Base-by-base conservation (phyloP, 2,113 vertebrate species). In the Sciurus niger region DNA sequence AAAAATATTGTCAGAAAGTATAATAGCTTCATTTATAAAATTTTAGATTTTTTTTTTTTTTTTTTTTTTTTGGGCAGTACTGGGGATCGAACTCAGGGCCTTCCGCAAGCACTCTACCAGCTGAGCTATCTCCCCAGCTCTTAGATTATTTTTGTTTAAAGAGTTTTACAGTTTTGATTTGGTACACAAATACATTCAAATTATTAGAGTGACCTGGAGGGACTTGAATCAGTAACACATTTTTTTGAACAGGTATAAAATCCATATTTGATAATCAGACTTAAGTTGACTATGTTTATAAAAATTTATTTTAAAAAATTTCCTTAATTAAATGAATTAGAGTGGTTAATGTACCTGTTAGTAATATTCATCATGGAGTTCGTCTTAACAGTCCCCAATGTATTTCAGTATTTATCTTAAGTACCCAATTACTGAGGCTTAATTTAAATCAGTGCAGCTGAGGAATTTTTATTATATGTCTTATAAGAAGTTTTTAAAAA, bases 201-300 rank as follows among this genome's bases (percentile, higher is more conserved):
- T 84, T 91, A 24, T 94, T 94, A 83, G 65, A 87, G 68, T 95
- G 96, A 95, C 96, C 94, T 92, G 96, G 97, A 94, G 85, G 84
- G 91, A 94, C 72, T 7, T 65, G 51, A 68, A 32, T 91, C 55
- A 74, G 2, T 77, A 96, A 34, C 91, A 77, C 40, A 40, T 40
- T 2, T 24, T 82, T 77, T 80, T 72, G 30, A 78, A 91, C 34
- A 63, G 30, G 24, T 58, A 0, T 53, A 63, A 86, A 86, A 72
- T 22, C 28, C 46, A 12, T 77, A 12, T 70, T 91, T 89, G n/a
- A 63, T 72, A 46, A 48, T 89, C 25, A 82, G 55, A 84, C 17
- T 82, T 14, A 5, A 63, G 37, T 72, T 92, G 67, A 90, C 12
- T 74, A 7, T 63, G 24, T 93, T 84, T 77, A 88, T 8, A 48